Conservation (phyloP, 2,113 vertebrate genomes). For the Lota lota region DNA sequence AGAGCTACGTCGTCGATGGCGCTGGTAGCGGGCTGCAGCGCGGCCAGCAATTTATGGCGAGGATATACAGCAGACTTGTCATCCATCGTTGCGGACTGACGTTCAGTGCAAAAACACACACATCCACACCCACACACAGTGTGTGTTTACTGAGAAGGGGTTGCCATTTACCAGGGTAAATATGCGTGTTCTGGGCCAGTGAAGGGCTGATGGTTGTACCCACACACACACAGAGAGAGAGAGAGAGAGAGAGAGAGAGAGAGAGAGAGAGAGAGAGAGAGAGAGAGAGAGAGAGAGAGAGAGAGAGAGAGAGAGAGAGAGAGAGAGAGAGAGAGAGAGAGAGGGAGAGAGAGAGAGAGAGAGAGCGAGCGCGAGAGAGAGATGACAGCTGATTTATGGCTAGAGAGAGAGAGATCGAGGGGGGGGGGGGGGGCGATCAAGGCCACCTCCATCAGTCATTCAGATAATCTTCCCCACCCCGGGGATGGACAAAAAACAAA, state of each 20-base stretch:
- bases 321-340: too few relatives aligned
- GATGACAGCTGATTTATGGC: conserved; percentile 66
- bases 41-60: conserved; percentile 46
- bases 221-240: too few relatives aligned
- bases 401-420: conserved; percentile 30
- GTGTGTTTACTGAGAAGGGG: conserved; percentile 54
- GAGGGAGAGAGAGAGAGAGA: too few relatives aligned
- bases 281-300: too few relatives aligned
- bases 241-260: too few relatives aligned
- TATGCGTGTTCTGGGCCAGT: conserved; percentile 56
- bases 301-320: too few relatives aligned
- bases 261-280: too few relatives aligned
- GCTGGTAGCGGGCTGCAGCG: neutral
- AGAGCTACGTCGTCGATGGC: too few relatives aligned
- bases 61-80: conserved; percentile 25
- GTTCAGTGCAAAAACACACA: conserved; percentile 47
- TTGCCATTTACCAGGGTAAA: conserved; percentile 65
- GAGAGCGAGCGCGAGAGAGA: too few relatives aligned
- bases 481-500: conserved; percentile 11
- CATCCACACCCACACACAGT: conserved; percentile 13
- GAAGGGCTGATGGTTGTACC: conserved; percentile 62
- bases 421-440: conserved; percentile 47
- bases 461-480: conserved; percentile 59
- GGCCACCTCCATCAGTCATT: conserved; percentile 72
- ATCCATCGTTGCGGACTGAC: conserved; percentile 35